Conservation (phyloP, 2,113 vertebrate genomes). For the Myanophis thanlyinensis region DNA sequence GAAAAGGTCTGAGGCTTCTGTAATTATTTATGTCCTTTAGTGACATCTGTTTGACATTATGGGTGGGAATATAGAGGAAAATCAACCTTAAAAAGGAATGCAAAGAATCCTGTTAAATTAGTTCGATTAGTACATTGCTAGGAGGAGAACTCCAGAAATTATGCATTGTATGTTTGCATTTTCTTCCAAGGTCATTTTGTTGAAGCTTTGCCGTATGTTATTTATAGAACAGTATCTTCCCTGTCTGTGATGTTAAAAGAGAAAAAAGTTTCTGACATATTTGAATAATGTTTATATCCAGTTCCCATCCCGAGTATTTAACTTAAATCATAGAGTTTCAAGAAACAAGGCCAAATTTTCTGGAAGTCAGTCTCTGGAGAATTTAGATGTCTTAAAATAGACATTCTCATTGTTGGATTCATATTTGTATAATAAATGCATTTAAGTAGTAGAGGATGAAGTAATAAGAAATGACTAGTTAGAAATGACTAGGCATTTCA, state of each 20-base stretch:
- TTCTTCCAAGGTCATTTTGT: constrained; percentile 42
- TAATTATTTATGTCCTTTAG: constrained; percentile 54
- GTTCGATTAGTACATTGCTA: constrained; percentile 54
- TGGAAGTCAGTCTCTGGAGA: neutral
- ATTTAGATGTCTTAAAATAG: neutral
- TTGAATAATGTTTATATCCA: neutral
- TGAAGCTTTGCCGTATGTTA: neutral
- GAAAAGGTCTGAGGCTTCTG: constrained; percentile 62
- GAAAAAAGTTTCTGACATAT: neutral
- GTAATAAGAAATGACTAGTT: neutral
- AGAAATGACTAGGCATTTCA: neutral
- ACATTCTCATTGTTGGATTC: neutral
- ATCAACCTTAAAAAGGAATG: constrained; percentile 72
- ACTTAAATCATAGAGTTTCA: neutral
- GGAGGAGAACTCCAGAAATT: constrained; percentile 57
- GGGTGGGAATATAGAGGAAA: constrained; percentile 59
- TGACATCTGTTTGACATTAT: constrained; percentile 76
- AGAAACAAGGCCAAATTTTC: neutral
- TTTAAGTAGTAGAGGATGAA: neutral
- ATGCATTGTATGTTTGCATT: constrained; percentile 63
- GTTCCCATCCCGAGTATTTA: neutral
- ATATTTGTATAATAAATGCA: neutral
- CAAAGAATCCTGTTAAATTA: constrained; percentile 67
- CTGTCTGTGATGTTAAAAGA: neutral
- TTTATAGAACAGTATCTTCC: neutral